These are phyloP conservation scores for Lasiommata megera DNA, from an alignment of 2,888 invertebrate species.

Conservation along the genomic window DNA sequence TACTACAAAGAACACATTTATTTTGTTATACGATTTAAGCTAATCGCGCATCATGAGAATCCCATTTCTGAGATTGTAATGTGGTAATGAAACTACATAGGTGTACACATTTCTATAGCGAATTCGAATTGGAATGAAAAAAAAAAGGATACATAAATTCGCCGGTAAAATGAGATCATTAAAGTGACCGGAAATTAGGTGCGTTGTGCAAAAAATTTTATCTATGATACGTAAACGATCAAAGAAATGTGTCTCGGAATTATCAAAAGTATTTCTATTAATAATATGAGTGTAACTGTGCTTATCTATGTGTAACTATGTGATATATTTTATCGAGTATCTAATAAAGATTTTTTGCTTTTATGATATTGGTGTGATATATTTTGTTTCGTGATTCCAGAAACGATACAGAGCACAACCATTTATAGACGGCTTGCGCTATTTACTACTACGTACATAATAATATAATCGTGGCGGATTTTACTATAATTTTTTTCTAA, in stretches of 20 bases:
- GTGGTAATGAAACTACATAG: too few relatives aligned
- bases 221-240: not conserved
- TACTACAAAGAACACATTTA: too few relatives aligned
- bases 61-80: too few relatives aligned
- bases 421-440: conserved; percentile 24
- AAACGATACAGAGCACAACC: conserved; percentile 21
- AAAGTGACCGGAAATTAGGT: not conserved
- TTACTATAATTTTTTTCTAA: not conserved
- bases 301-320: conserved; percentile 20
- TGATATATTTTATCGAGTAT: conserved; percentile 11
- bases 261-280: not conserved
- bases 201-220: not conserved
- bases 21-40: too few relatives aligned
- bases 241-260: not conserved
- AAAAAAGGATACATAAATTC: too few relatives aligned
- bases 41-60: too few relatives aligned
- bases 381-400: not conserved
- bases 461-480: conserved; percentile 7
- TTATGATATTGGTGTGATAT: conserved; percentile 6
- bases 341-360: conserved; percentile 15
- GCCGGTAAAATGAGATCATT: too few relatives aligned
- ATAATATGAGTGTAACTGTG: conserved; percentile 7
- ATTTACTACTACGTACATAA: conserved; percentile 19
- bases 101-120: too few relatives aligned
- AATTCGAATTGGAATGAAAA: too few relatives aligned